These are phyloP conservation scores for Drosophila suboccidentalis DNA, from an alignment of 2,888 invertebrate species.

Conservation along the genomic window DNA sequence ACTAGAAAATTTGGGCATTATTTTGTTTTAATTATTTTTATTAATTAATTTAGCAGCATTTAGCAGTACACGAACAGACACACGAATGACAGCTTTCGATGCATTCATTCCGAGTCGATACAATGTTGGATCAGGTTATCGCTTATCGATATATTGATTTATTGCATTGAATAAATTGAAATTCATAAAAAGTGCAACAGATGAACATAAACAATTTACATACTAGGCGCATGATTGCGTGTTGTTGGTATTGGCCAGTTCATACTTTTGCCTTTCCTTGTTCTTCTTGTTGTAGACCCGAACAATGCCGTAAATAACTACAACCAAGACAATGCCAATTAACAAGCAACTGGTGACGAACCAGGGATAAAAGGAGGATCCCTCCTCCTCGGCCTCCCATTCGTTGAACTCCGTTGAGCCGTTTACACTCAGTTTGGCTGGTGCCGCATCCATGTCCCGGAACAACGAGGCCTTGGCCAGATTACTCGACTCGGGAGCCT, in stretches of 20 bases:
- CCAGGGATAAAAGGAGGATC: constrained; percentile 76
- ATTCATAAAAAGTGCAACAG: background rate
- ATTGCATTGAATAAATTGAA: background rate
- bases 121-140: background rate
- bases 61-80: background rate
- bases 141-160: constrained; percentile 1
- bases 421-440: constrained; percentile 43
- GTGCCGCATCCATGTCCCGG: constrained; percentile 38
- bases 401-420: constrained; percentile 42
- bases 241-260: constrained; percentile 67
- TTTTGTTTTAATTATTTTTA: background rate
- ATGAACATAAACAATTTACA: background rate
- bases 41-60: background rate
- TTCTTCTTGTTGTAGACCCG: constrained; percentile 66
- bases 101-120: background rate
- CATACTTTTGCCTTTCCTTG: constrained; percentile 71
- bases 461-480: constrained; percentile 65
- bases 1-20: background rate
- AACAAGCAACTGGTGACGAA: constrained; percentile 72
- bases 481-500: constrained; percentile 70
- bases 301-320: constrained; percentile 65
- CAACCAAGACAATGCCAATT: constrained; percentile 62
- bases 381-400: constrained; percentile 50
- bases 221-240: constrained; percentile 36
- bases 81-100: background rate